Base-by-base conservation (phyloP, 2,888 invertebrate species). In the Drosophila longiperda region DNA sequence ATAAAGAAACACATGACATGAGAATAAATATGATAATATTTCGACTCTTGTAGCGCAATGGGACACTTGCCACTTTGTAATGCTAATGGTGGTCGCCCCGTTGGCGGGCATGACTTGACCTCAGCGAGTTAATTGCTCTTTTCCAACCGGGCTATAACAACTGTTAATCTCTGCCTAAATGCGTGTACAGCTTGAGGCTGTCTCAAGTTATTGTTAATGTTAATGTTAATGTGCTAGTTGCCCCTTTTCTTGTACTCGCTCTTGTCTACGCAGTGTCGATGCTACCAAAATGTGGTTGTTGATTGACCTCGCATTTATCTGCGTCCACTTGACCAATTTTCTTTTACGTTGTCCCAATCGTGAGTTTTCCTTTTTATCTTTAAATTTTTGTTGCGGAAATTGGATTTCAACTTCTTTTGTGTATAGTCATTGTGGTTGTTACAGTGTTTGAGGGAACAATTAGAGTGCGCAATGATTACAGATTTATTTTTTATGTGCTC, bases 101-200 rank as follows among this genome's bases (percentile, higher is more conserved):
- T 78, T 73, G 82, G 68, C 80, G 68, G 55, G 65, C 84, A 83
- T 79, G 82, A 84, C 68, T 83, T 81, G 82, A 83, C 82, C 82
- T 84, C 82, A 73, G 64, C 55, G 82, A 76, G 82, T 79, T 84
- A 83, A 83, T 83, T 84, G 84, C 79, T 84, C 58, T 78, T 81
- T 78, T 66, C 71, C 78, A 67, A 45, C 48, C 69, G 66, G 60
- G 55, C 29, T 64, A 26, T 49, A 50, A 58, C 71, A 78, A 73
- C 82, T 76, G 74, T 83, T 84, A 81, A 79, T 79, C 79, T 76
- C 57, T 66, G 76, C 61, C 75, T 70, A 80, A 81, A 70, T 81
- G 82, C 82, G 45, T 23, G 82, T 67, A 61, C 67, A 60, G 66
- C 80, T 66, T 53, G 59, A 23, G 79, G 69, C 73, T 38, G 36